Base-by-base conservation (phyloP, 1,140 invertebrate genomes). In the Pseudomyrmex gracilis region DNA sequence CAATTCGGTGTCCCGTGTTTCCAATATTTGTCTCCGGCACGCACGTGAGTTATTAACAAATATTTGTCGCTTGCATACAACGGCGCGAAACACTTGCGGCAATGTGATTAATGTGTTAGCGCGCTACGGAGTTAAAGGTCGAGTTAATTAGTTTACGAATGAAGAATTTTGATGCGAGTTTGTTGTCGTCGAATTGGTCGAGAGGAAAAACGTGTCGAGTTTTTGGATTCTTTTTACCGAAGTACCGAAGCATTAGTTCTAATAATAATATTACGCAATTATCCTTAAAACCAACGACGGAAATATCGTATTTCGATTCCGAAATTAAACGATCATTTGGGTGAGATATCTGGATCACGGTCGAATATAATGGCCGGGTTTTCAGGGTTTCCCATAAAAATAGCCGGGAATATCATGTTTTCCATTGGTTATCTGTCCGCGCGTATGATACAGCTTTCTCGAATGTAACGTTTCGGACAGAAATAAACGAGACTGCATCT, bases 311-410 rank as follows among this genome's bases (percentile, higher is more conserved):
- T 13, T 17, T 20, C 17, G 12, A 58, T 47, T 70, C 17, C n/a
- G 20, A 12, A 70, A 68, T 15, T 34, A 3, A 47, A 57, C 71
- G n/a, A 71, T n/a, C 51, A 24, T 58, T 70, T 15, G 24, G 17
- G 13, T 47, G 10, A 43, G 13, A 78, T 80, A 80, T 80, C 53
- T 70, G 76, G 76, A 60, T 13, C 76, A 49, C 53, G 76, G 76
- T 80, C 66, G 24, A 10, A 1, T n/a, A 47, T 71, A 71, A 20
- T 66, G 8, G 76, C 43, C 20, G 76, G 53, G 3, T 78, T 24
- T 53, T 58, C 64, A 78, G 76, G 53, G 76, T 80, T 80, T 71
- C 43, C 76, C 76, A 80, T 80, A 80, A 80, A 80, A 80, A 80
- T 80, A 80, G 76, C 76, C 34, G 34, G 7, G 34, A 34, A 34